Evolutionary conservation across 2,797 vertebrate genomes (phyloP).

Genomic region (Pampus argenteus): DNA sequence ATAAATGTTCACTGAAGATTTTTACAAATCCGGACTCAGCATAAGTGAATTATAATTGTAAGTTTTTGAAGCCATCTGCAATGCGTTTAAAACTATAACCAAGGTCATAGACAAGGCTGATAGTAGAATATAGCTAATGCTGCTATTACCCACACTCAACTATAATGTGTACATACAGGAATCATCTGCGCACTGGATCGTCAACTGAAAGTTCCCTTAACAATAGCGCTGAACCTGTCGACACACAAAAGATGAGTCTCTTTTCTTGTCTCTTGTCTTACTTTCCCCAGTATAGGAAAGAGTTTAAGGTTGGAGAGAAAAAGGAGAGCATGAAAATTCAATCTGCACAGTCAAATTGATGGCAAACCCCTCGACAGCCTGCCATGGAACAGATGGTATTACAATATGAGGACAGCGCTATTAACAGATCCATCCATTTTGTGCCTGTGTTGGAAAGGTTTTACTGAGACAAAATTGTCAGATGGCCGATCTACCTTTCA

Average conservation of each 20-base stretch:
- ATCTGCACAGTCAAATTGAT: slow-evolving; percentile 71
- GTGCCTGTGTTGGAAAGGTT: slow-evolving; percentile 54
- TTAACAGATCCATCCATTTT: slow-evolving; percentile 77
- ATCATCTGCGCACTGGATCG: not conserved
- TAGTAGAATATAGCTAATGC: slow-evolving; percentile 2
- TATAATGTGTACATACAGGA: not conserved
- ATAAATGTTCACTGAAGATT: slow-evolving; percentile 16
- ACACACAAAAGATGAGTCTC: not conserved
- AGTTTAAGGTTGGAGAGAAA: slow-evolving; percentile 43
- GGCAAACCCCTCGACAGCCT: slow-evolving; percentile 63
- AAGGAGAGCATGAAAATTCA: slow-evolving; percentile 62
- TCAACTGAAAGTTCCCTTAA: not conserved
- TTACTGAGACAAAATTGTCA: slow-evolving; percentile 66
- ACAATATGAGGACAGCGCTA: slow-evolving; percentile 75
- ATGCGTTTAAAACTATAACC: slow-evolving; percentile 11
- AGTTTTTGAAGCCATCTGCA: slow-evolving; percentile 30
- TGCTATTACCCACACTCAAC: slow-evolving; percentile 17
- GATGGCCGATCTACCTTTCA: slow-evolving; percentile 68
- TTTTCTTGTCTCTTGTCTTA: slow-evolving; percentile 7
- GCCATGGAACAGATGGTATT: slow-evolving; percentile 77
- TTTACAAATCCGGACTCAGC: slow-evolving; percentile 8
- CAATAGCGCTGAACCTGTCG: not conserved
- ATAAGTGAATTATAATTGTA: slow-evolving; percentile 9
- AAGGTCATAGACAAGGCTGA: slow-evolving; percentile 22
- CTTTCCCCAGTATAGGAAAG: slow-evolving; percentile 26